These are phyloP conservation scores for Peromyscus attwateri DNA, from an alignment of 2,797 vertebrate genomes.

Conservation along the genomic window DNA sequence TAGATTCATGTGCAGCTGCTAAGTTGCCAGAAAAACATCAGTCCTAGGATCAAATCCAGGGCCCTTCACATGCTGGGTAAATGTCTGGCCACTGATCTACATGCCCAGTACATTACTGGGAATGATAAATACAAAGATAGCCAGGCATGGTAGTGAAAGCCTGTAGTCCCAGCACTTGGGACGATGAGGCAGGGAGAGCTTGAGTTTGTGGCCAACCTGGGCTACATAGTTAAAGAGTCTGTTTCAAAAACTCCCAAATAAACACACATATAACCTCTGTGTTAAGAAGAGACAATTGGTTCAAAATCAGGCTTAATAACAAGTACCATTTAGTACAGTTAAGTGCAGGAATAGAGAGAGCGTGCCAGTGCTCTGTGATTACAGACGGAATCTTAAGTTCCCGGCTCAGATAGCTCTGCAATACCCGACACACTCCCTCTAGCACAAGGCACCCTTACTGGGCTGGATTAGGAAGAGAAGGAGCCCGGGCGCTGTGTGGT, in stretches of 20 bases:
- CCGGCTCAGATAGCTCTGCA: not conserved
- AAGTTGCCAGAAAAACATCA: too few species aligned
- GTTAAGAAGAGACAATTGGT: not conserved
- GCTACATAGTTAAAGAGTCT: not conserved
- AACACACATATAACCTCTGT: not conserved
- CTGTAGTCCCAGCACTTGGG: not conserved
- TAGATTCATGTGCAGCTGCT: too few species aligned
- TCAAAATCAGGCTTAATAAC: not conserved
- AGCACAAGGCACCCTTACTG: not conserved
- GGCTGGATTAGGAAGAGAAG: not conserved
- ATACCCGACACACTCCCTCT: not conserved
- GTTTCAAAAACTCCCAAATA: not conserved
- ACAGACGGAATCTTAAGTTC: not conserved
- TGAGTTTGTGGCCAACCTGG: not conserved
- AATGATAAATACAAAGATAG: constrained; percentile 4
- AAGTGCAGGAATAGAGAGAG: not conserved
- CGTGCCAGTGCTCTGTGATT: not conserved
- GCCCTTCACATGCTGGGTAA: not conserved
- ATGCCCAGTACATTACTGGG: not conserved
- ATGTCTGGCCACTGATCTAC: not conserved
- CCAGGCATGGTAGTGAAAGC: too few species aligned
- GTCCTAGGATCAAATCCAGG: not conserved
- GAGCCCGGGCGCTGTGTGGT: not conserved
- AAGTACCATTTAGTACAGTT: not conserved
- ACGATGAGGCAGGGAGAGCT: not conserved